A percentile compares a stretch with the other conserved stretches of the same genome.
Evolutionary conservation across 2,113 vertebrate species (phyloP).

Genomic region (Myodes glareolus): DNA sequence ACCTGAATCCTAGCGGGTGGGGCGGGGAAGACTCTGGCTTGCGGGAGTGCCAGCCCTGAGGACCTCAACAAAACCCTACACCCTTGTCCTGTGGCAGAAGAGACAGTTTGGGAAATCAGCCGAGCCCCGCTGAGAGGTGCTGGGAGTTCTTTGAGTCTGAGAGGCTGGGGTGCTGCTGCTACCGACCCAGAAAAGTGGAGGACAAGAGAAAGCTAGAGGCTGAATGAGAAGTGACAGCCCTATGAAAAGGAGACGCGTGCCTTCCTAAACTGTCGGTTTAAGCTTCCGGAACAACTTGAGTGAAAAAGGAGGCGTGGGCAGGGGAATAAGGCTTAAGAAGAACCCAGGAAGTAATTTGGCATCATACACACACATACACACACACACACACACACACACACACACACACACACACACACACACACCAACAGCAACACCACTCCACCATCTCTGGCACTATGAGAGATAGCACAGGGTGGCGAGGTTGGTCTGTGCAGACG

Average conservation of each 20-base stretch:
- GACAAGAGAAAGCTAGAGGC: not conserved
- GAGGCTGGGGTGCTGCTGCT: not conserved
- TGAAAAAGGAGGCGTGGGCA: fast-evolving
- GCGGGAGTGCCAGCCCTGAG: not conserved
- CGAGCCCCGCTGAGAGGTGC: not conserved
- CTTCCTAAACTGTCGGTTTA: too few relatives aligned
- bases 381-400: too few relatives aligned
- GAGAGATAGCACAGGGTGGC: too few relatives aligned
- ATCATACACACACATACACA: too few relatives aligned
- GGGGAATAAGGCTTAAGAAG: too few relatives aligned
- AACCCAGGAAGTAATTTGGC: too few relatives aligned
- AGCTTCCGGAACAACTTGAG: too few relatives aligned
- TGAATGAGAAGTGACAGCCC: not conserved
- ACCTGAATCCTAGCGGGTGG: not conserved
- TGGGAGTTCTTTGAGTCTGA: not conserved
- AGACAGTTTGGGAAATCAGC: not conserved
- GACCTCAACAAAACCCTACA: not conserved
- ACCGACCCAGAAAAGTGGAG: not conserved
- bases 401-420: too few relatives aligned
- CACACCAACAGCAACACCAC: too few relatives aligned
- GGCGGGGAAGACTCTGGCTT: not conserved
- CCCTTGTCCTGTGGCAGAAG: not conserved
- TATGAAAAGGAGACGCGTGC: too few relatives aligned
- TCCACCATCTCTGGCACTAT: too few relatives aligned
- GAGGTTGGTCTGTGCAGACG: too few relatives aligned